phyloP scores from a whole-genome alignment of 2,113 vertebrate genomes.

The Urocolius indicus region DNA sequence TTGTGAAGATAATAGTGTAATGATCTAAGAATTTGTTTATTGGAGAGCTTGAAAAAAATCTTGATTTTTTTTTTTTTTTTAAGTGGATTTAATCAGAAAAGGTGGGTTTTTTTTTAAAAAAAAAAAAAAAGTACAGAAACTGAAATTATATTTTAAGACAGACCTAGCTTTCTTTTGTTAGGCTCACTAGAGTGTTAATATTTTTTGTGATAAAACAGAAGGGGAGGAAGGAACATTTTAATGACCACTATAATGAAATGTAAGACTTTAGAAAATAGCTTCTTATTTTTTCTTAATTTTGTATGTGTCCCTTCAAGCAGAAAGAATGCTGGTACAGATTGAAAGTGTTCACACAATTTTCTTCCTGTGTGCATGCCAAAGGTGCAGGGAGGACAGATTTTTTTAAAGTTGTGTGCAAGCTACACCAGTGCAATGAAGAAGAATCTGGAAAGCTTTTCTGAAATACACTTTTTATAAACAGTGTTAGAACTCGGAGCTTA shows the following conservation, averaged over 20 bases:
- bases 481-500: neutral
- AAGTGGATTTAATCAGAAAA: neutral
- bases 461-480: neutral
- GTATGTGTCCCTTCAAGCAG: constrained; percentile 36
- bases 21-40: neutral
- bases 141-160: neutral
- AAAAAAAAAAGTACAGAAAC: neutral
- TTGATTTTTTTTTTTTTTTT: neutral
- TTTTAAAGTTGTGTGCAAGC: neutral
- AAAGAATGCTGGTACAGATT: constrained; percentile 44
- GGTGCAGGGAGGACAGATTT: constrained; percentile 34
- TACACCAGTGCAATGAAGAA: neutral
- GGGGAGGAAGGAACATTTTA: neutral
- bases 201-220: neutral
- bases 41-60: neutral
- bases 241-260: neutral
- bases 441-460: constrained; percentile 6
- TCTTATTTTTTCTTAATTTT: neutral
- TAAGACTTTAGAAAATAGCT: neutral
- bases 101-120: no score
- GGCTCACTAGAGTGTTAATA: neutral
- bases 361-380: constrained; percentile 28
- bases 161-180: neutral
- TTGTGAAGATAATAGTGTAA: neutral
- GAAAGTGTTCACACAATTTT: constrained; percentile 44